A percentile compares a stretch with the other conserved stretches of the same genome.
Evolutionary conservation across 2,113 vertebrate species (phyloP).

Genomic region (Pantherophis guttatus): DNA sequence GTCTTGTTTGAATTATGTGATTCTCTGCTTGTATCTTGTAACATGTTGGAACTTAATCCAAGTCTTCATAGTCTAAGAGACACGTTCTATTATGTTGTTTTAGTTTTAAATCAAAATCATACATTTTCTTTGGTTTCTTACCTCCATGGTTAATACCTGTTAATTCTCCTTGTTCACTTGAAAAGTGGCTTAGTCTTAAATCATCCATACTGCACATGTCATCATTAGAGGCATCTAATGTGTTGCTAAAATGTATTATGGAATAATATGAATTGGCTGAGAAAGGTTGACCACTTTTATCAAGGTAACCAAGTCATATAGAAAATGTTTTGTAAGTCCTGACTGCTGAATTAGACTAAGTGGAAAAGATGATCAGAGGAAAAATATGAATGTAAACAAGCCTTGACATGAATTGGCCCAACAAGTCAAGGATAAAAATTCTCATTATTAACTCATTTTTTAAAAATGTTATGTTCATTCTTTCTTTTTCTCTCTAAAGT

Average conservation of each 20-base stretch:
- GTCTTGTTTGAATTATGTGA: neutral
- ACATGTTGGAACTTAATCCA: neutral
- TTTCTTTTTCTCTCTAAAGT: neutral
- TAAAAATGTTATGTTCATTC: neutral
- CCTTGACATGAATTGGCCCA: neutral
- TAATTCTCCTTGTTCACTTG: neutral
- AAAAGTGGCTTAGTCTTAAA: neutral
- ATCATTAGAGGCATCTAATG: neutral
- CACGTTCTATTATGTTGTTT: neutral
- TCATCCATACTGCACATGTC: neutral
- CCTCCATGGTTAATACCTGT: neutral
- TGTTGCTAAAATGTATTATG: neutral
- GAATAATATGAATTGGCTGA: neutral
- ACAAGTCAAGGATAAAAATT: neutral
- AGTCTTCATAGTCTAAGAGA: neutral
- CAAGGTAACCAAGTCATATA: neutral
- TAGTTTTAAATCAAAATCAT: neutral
- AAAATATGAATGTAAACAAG: neutral
- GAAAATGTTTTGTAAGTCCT: neutral
- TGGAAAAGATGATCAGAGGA: neutral
- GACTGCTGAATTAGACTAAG: neutral
- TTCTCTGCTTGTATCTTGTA: neutral
- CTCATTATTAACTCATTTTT: neutral
- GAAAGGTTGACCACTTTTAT: neutral
- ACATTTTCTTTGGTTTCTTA: neutral